Percentiles rank a stretch among this genome's conserved stretches.
phyloP scores from a whole-genome alignment of 2,888 invertebrate species.

The Drosophila demipolita region DNA sequence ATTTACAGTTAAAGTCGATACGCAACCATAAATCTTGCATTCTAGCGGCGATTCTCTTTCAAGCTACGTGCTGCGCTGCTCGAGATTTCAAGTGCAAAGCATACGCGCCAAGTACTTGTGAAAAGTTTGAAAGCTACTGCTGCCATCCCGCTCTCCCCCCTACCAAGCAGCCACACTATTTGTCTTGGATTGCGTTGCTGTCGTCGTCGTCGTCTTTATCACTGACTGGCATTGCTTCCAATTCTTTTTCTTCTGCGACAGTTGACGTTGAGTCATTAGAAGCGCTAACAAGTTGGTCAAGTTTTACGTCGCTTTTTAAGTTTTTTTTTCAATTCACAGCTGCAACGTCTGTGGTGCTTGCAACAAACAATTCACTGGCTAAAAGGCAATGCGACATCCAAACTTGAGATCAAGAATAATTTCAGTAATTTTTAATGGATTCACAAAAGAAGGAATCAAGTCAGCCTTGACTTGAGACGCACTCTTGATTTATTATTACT shows the following conservation, averaged over 20 bases:
- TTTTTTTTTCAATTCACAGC: not conserved
- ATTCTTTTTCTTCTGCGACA: not conserved
- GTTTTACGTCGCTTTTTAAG: constrained; percentile 17
- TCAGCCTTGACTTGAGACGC: constrained; percentile 3
- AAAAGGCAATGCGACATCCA: constrained; percentile 15
- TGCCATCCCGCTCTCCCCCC: not conserved
- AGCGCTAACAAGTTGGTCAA: constrained; percentile 58
- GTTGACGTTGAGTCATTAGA: constrained; percentile 46
- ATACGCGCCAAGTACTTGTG: constrained; percentile 38
- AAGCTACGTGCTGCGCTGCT: not conserved
- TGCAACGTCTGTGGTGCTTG: not conserved
- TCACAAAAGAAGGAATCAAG: constrained; percentile 1
- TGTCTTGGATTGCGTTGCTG: constrained; percentile 25
- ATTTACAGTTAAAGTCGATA: constrained; percentile 11
- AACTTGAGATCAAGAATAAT: constrained; percentile 38
- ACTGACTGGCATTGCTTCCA: constrained; percentile 28
- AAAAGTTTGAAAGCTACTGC: constrained; percentile 33
- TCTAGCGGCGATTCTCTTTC: constrained; percentile 19
- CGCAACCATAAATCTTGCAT: constrained; percentile 6
- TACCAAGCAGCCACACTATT: constrained; percentile 13
- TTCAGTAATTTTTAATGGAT: constrained; percentile 36
- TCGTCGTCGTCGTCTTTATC: constrained; percentile 28
- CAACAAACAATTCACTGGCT: constrained; percentile 14
- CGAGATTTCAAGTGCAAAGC: constrained; percentile 38
- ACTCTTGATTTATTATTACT: constrained; percentile 2